Percentiles rank a stretch among this genome's conserved stretches.
These are phyloP conservation scores for Lophotis ruficrista DNA, from an alignment of 2,113 vertebrate genomes.

Conservation along the genomic window DNA sequence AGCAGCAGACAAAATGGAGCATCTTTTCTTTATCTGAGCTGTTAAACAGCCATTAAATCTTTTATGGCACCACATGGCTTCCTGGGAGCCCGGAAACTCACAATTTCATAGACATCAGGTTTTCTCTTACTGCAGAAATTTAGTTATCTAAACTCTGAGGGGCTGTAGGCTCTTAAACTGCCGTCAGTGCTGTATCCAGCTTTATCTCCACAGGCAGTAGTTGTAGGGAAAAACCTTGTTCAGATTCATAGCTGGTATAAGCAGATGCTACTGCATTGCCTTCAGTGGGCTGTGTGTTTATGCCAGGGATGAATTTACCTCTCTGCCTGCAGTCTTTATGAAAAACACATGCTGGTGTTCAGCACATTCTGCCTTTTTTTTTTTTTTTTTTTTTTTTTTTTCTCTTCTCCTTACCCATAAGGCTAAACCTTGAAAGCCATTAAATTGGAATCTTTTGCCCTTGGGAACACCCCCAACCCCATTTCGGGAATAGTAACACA, in stretches of 20 bases:
- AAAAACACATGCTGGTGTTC: not conserved
- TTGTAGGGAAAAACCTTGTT: not conserved
- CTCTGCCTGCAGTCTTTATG: not conserved
- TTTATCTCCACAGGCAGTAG: not conserved
- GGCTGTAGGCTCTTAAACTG: not conserved
- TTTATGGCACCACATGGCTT: not conserved
- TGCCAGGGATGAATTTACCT: not conserved
- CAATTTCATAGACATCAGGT: not conserved
- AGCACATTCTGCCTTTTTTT: not conserved
- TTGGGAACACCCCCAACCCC: not conserved
- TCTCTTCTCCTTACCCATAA: not conserved
- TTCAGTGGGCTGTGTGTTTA: not conserved
- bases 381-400: not conserved
- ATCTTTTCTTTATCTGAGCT: not conserved
- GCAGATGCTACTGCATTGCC: not conserved
- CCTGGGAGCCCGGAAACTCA: not conserved
- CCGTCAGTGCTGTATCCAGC: not conserved
- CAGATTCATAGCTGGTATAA: not conserved
- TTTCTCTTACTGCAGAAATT: not conserved
- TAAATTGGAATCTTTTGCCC: not conserved
- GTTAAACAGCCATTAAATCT: not conserved
- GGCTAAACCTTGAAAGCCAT: not conserved
- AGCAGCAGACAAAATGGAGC: constrained; percentile 3
- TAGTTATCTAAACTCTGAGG: not conserved
- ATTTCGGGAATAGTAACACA: not conserved